Percentiles rank a stretch among this genome's conserved stretches.
phyloP scores from a whole-genome alignment of 2,888 invertebrate species.

The Drosophila melanosoma region DNA sequence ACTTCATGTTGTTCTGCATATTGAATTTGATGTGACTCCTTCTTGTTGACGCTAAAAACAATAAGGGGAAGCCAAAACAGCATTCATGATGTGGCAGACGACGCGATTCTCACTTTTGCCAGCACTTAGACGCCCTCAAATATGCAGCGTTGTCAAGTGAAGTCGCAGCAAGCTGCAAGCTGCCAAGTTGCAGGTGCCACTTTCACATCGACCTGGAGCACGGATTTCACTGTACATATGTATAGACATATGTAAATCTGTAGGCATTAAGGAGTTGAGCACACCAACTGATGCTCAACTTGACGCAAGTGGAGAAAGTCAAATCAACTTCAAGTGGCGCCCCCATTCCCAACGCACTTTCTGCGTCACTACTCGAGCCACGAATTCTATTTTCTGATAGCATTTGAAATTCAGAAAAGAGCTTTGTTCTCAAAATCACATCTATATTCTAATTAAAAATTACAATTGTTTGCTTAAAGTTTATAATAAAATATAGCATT shows the following conservation, averaged over 20 bases:
- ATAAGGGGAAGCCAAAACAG: conserved; percentile 69
- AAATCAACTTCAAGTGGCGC: not conserved
- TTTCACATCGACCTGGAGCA: conserved; percentile 12
- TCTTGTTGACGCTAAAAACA: conserved; percentile 68
- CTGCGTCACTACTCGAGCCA: not conserved
- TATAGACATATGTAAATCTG: not conserved
- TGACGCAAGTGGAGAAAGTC: not conserved
- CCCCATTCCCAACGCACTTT: not conserved
- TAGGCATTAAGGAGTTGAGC: conserved; percentile 11
- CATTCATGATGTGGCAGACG: conserved; percentile 72
- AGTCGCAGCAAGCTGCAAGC: conserved; percentile 15
- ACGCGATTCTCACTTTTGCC: conserved; percentile 59
- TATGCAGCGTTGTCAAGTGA: conserved; percentile 66
- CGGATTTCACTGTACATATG: conserved; percentile 10
- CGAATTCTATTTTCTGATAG: not conserved
- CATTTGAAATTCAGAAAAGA: not conserved
- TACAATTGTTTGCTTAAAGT: no score
- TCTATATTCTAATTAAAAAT: not conserved
- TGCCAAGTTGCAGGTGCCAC: conserved; percentile 24
- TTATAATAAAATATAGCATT: not conserved
- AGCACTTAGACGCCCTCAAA: conserved; percentile 77
- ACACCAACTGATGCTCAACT: conserved; percentile 15
- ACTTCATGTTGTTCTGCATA: conserved; percentile 17
- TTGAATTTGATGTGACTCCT: conserved; percentile 21
- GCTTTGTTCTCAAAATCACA: not conserved